Percentiles rank a stretch among this genome's conserved stretches.
These are phyloP conservation scores for Varanus salvator DNA, from an alignment of 2,113 vertebrate species.

Conservation along the genomic window DNA sequence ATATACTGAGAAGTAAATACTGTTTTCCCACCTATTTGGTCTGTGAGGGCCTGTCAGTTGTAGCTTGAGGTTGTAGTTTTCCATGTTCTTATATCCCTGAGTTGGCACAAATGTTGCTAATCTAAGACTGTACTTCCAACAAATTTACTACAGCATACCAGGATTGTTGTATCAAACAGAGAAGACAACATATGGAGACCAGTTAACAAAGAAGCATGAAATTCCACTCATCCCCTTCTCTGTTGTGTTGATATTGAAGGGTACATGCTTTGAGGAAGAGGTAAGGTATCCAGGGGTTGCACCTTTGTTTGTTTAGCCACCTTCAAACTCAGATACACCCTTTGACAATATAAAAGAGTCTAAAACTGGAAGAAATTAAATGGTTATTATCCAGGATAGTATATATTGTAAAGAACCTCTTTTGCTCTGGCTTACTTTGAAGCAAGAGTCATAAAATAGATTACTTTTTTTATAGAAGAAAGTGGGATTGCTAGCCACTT, in stretches of 20 bases:
- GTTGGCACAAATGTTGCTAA: slow-evolving; percentile 7
- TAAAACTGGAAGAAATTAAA: not conserved
- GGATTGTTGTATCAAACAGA: not conserved
- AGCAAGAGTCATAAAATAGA: not conserved
- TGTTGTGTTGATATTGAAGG: not conserved
- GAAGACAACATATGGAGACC: not conserved
- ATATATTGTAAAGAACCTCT: not conserved
- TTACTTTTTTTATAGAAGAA: not conserved
- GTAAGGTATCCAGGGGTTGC: not conserved
- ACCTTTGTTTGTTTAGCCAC: not conserved
- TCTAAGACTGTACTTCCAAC: not conserved
- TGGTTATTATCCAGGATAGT: not conserved
- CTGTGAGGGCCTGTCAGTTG: not conserved
- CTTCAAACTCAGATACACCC: not conserved
- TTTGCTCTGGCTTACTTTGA: not conserved
- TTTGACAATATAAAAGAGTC: not conserved
- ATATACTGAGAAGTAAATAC: not conserved
- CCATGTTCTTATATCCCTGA: not conserved
- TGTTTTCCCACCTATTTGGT: not conserved
- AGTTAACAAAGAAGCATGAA: not conserved
- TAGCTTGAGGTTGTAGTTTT: slow-evolving; percentile 1
- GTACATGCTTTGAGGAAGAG: not conserved
- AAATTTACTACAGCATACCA: not conserved
- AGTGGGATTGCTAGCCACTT: not conserved
- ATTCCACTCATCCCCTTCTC: not conserved